These are phyloP conservation scores for Tribolium freemani DNA, from an alignment of 2,888 invertebrate species.

Conservation along the genomic window DNA sequence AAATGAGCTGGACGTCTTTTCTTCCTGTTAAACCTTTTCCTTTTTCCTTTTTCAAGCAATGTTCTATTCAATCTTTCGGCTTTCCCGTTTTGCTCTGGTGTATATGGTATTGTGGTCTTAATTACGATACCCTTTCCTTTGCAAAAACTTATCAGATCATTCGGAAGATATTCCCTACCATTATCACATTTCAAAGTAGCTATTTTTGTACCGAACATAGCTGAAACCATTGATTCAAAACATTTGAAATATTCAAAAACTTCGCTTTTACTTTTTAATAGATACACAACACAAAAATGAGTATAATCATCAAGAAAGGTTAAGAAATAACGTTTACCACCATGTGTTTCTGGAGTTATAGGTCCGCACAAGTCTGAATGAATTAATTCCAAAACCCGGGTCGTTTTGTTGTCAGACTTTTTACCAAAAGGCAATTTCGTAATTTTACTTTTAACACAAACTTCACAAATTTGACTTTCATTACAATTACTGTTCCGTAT, in stretches of 20 bases:
- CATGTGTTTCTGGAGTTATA: background rate
- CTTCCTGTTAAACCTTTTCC: too few relatives aligned
- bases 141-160: too few relatives aligned
- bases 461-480: too few relatives aligned
- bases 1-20: too few relatives aligned
- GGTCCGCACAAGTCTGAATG: background rate
- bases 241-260: background rate
- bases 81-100: too few relatives aligned
- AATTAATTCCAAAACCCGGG: background rate
- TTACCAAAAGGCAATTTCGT: too few relatives aligned
- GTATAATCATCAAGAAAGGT: background rate
- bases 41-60: too few relatives aligned
- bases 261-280: background rate
- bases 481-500: too few relatives aligned
- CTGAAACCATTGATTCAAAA: background rate
- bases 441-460: too few relatives aligned
- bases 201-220: background rate
- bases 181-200: background rate
- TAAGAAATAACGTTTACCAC: background rate
- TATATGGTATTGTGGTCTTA: too few relatives aligned
- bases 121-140: too few relatives aligned
- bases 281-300: background rate
- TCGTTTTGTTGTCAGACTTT: background rate
- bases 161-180: background rate
- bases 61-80: too few relatives aligned